Base-by-base conservation (phyloP, 2,888 invertebrate genomes). In the Alentia gelatinosa region DNA sequence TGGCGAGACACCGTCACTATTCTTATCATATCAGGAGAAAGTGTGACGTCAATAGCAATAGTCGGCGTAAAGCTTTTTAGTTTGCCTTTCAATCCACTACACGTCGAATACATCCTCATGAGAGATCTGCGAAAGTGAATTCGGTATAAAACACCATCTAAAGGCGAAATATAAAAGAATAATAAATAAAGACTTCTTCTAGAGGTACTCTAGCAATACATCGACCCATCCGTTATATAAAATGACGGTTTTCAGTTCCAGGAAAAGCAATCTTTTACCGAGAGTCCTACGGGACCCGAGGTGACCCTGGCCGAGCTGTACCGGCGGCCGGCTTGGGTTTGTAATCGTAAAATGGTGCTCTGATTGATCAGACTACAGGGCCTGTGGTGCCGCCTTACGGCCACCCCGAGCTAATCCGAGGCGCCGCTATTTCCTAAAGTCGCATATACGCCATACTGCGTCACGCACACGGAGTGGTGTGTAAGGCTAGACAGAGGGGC, bases 331-430 rank as follows among this genome's bases (percentile, higher is more conserved):
- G 79, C 35, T 12, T 7, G 35, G 79, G 79, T 35, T 35, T 79
- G 79, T 79, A 79, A 79, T 79, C 26, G 37, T 79, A 39, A 79
- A 79, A 79, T 79, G 79, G 79, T 39, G 37, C 79, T 39, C 37
- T 39, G 79, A 79, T 79, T 79, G 79, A 79, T 79, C 79, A 37
- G 79, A 26, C 12, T 26, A 39, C 37, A 19, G 3, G 23, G 79
- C 37, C 35, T 7, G 3, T 35, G 7, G 37, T 79, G 79, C 37
- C 79, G 19, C 79, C 23, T 39, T 79, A 79, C 39, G 79, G 37
- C 37, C 12, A 1, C 15, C 37, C 79, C 39, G n/a, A 12, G 79
- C 39, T 79, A 79, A 79, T 79, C 39, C 79, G 33, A 37, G 5
- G 9, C 68, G 4, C 26, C 23, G 37, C 79, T 39, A 79, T 79